Percentiles rank a stretch among this genome's conserved stretches.
Conservation (phyloP, 2,113 vertebrate genomes). For the Nicator chloris region DNA sequence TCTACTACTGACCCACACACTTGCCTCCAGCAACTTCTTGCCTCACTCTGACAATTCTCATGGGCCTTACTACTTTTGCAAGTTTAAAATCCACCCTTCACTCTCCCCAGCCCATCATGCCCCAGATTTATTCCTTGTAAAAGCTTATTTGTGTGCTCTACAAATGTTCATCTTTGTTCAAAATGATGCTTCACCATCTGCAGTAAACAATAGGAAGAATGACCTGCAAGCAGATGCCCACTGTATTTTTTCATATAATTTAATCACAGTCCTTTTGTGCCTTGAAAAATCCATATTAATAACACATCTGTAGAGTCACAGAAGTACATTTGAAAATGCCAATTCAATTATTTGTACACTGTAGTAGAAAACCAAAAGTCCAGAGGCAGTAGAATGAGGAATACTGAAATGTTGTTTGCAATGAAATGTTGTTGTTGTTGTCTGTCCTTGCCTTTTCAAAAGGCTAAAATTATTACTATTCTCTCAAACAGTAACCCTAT, state of each 20-base stretch:
- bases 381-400: neutral
- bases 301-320: neutral
- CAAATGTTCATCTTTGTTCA: neutral
- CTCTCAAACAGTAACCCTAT: neutral
- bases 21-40: neutral
- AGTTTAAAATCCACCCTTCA: neutral
- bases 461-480: slow-evolving; percentile 15
- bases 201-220: neutral
- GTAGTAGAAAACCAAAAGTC: neutral
- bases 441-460: slow-evolving; percentile 3
- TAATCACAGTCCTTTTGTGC: neutral
- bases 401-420: neutral
- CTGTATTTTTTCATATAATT: neutral
- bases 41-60: neutral
- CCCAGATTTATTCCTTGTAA: neutral
- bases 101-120: neutral
- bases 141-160: neutral
- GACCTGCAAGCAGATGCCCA: neutral
- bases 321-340: neutral
- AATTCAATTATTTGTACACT: neutral
- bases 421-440: neutral
- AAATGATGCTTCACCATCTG: neutral
- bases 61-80: neutral
- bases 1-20: neutral
- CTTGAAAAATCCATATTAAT: neutral